Conservation (phyloP, 2,797 vertebrate genomes). For the Zenarchopterus dispar region DNA sequence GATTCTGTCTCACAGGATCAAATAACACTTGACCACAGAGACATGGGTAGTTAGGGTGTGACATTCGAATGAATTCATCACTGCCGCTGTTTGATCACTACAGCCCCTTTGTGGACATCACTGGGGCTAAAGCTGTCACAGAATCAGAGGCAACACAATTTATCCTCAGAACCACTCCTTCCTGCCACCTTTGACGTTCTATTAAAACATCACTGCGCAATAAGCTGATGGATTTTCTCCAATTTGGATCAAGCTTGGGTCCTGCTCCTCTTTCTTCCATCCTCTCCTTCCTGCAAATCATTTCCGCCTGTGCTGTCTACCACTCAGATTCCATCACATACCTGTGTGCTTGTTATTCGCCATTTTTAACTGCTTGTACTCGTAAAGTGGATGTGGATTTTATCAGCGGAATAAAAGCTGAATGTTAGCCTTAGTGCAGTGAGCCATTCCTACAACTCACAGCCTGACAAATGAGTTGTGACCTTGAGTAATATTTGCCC, state of each 20-base stretch:
- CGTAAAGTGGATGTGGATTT: conserved; percentile 75
- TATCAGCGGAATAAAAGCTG: conserved; percentile 76
- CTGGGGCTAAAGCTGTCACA: conserved; percentile 74
- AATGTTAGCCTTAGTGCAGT: conserved; percentile 74
- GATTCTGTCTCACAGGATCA: conserved; percentile 69
- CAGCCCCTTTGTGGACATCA: conserved; percentile 72
- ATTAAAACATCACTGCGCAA: conserved; percentile 69
- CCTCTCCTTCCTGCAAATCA: conserved; percentile 34
- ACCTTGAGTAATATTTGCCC: conserved; percentile 85
- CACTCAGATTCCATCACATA: conserved; percentile 33
- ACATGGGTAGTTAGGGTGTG: conserved; percentile 60
- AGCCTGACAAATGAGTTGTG: conserved; percentile 83
- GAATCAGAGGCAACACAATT: conserved; percentile 68
- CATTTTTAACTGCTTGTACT: conserved; percentile 72
- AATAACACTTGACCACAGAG: conserved; percentile 64
- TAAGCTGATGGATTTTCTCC: conserved; percentile 76
- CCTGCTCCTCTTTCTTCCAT: conserved; percentile 23
- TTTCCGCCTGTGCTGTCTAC: conserved; percentile 45
- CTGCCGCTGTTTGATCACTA: conserved; percentile 70
- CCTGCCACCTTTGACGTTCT: conserved; percentile 70
- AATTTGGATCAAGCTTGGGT: conserved; percentile 39
- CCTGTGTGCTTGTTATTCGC: conserved; percentile 58
- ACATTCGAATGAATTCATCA: conserved; percentile 80
- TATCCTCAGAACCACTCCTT: conserved; percentile 73
- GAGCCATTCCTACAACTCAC: conserved; percentile 76